A percentile compares a stretch with the other conserved stretches of the same genome.
These are phyloP conservation scores for Xestoiulus laeticollis DNA, from an alignment of 2,888 invertebrate genomes.

Conservation along the genomic window DNA sequence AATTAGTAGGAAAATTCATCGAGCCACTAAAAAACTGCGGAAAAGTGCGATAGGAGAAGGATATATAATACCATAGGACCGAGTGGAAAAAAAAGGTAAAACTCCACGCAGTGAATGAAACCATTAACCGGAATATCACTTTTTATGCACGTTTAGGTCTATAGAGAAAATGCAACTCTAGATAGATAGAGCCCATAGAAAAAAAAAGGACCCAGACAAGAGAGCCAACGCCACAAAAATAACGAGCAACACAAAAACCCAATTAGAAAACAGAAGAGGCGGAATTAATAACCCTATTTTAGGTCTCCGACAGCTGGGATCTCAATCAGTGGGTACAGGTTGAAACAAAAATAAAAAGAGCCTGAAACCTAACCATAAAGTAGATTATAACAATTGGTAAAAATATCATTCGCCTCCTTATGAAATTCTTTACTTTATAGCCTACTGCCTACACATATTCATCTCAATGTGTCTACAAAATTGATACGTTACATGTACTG, in stretches of 20 bases:
- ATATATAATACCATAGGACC: not conserved
- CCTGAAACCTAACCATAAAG: too few species aligned
- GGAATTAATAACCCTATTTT: conserved; percentile 14
- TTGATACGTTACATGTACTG: too few species aligned
- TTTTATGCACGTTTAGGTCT: conserved; percentile 1
- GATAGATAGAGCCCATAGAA: not conserved
- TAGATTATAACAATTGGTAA: too few species aligned
- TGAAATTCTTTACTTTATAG: too few species aligned
- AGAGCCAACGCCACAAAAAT: not conserved
- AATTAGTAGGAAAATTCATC: conserved; percentile 21
- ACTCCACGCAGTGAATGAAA: conserved; percentile 19
- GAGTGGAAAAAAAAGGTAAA: not conserved
- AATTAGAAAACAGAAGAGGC: conserved; percentile 7
- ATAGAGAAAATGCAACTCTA: not conserved
- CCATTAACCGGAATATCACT: conserved; percentile 21
- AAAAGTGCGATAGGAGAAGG: not conserved
- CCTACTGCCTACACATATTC: too few species aligned
- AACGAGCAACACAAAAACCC: conserved; percentile 19
- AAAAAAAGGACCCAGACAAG: not conserved
- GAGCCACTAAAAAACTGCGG: conserved; percentile 7
- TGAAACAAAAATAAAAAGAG: not conserved
- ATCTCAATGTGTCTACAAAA: too few species aligned
- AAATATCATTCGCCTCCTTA: too few species aligned
- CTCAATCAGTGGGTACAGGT: not conserved
- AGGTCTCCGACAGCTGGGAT: conserved; percentile 17